Base-by-base conservation (phyloP, 2,113 vertebrate genomes). In the Sitta europaea region DNA sequence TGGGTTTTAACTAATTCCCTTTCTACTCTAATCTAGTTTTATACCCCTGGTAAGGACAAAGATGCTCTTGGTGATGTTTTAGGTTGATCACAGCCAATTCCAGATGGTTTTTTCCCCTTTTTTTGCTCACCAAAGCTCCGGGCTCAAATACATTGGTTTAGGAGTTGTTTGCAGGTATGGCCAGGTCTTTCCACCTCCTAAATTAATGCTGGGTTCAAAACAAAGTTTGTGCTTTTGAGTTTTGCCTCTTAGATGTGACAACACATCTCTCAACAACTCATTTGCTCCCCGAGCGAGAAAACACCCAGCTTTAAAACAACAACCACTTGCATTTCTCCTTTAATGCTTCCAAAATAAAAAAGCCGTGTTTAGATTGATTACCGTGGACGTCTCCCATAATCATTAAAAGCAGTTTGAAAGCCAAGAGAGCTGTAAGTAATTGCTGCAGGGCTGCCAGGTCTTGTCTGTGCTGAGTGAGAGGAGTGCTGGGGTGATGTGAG, bases 381-480 rank as follows among this genome's bases (percentile, higher is more conserved):
- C 35, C 33, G 33, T n/a, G 72, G 33, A 51, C 55, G 80, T 71
- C 90, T 90, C 93, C 47, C 57, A 55, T 47, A 77, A 78, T 74
- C 87, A 78, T 91, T 71, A 92, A 74, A 73, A 89, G 68, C 59
- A 15, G 19, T 66, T 81, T 66, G 63, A 73, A 61, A 85, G 90
- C 84, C 92, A 91, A 81, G 68, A 73, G 55, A 91, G 68, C 36
- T 22, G 24, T 62, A 47, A 80, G 80, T 54, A 18, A 80, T 74
- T 38, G 84, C 22, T 84, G 55, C 65, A 29, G 84, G 40, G 65
- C 7, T 94, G 92, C 65, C 92, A 96, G 83, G 38, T 66, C 63
- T 33, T 51, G 63, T 76, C 63, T 25, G 76, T 16, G 14, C 31
- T 10, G 89, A 88, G 72, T 3, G 73, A 86, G 70, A 76, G 79